A percentile compares a stretch with the other conserved stretches of the same genome.
Conservation (phyloP, 2,113 vertebrate genomes). For the Meriones unguiculatus region DNA sequence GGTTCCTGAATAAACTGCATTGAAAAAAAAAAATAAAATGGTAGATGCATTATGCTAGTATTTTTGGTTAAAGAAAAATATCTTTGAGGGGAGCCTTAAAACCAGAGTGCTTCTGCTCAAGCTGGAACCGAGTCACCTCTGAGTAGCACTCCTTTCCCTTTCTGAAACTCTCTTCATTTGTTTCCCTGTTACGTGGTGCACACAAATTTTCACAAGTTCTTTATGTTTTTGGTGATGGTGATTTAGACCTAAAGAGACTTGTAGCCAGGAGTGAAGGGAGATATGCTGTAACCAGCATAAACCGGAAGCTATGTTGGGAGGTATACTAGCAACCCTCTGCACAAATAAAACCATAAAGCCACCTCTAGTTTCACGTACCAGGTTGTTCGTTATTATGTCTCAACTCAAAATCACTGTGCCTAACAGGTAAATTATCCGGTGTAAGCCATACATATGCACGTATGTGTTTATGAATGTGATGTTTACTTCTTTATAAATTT, state of each 20-base stretch:
- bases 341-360: not conserved
- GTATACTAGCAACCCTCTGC: not conserved
- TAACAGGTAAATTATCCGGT: not conserved
- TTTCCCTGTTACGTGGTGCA: not conserved
- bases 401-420: not conserved
- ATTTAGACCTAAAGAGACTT: not conserved
- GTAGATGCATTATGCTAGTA: not conserved
- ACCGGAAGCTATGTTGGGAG: not conserved
- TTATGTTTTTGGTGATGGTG: not conserved
- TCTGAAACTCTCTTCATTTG: not conserved
- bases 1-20: too few relatives aligned
- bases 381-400: not conserved
- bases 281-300: not conserved
- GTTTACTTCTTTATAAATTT: not conserved
- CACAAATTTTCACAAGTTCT: not conserved
- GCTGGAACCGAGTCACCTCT: not conserved
- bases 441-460: not conserved
- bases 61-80: not conserved
- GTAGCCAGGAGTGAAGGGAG: too few relatives aligned
- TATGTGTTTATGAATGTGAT: not conserved
- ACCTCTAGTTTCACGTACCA: too few relatives aligned
- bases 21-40: too few relatives aligned
- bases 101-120: not conserved
- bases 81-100: not conserved
- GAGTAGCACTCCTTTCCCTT: not conserved